These are phyloP conservation scores for Petrocephalus schoutedeni DNA, from an alignment of 2,797 vertebrate genomes.

Conservation along the genomic window DNA sequence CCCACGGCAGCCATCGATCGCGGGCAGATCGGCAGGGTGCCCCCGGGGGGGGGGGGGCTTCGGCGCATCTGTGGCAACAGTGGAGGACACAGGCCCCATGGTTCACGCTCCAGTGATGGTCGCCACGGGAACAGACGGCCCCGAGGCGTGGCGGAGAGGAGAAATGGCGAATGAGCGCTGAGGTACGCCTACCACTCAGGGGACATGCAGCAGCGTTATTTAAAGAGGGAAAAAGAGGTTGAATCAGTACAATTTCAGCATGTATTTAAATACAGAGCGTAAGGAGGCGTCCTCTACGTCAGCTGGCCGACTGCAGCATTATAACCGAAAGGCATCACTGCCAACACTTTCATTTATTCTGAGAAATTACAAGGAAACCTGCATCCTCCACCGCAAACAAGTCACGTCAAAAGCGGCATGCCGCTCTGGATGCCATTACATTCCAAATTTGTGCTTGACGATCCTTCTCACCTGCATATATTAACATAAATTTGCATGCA, in stretches of 20 bases:
- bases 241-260: not conserved
- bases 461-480: not conserved
- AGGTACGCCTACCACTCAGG: not conserved
- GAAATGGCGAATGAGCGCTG: not conserved
- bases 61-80: not conserved
- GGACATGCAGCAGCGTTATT: not conserved
- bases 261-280: not conserved
- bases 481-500: not conserved
- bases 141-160: not conserved
- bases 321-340: not conserved
- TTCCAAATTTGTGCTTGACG: not conserved
- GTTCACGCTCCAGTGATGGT: slow-evolving; percentile 45
- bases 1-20: not conserved
- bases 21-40: not conserved
- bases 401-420: not conserved
- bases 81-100: not conserved
- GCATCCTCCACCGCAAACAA: not conserved
- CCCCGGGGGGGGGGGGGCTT: not conserved
- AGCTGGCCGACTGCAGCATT: not conserved
- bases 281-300: not conserved
- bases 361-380: not conserved
- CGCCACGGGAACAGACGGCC: slow-evolving; percentile 26
- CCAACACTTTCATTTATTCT: not conserved
- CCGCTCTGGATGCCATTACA: not conserved
- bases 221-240: not conserved